Conservation (phyloP, 2,113 vertebrate genomes). For the Chloropsis hardwickii region DNA sequence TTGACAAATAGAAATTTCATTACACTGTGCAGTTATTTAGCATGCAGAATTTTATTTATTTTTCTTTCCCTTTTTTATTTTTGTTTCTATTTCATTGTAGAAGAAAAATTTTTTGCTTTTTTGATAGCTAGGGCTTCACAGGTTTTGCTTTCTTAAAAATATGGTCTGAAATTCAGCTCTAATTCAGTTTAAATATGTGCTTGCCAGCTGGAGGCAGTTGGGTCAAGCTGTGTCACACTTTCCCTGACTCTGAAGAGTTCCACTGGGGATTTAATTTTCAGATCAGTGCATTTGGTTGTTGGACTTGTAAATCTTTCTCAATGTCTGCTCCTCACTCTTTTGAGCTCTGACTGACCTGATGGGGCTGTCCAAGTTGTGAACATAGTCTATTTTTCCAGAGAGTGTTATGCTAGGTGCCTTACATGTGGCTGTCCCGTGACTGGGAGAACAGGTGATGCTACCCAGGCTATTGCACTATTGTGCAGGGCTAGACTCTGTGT, state of each 20-base stretch:
- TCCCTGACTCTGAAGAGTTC: neutral
- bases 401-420: neutral
- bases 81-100: neutral
- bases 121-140: neutral
- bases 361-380: neutral
- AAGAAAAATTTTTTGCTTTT: neutral
- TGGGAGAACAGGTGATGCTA: neutral
- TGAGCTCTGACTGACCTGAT: neutral
- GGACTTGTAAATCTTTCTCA: neutral
- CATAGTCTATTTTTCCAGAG: too few species aligned
- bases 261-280: neutral
- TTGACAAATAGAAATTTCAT: neutral
- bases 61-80: fast-evolving
- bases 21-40: neutral
- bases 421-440: neutral
- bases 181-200: neutral
- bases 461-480: neutral
- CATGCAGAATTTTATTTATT: neutral
- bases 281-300: neutral
- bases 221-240: neutral
- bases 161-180: neutral
- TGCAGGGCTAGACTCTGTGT: neutral
- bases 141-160: neutral
- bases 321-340: neutral
- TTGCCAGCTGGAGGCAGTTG: neutral